These are phyloP conservation scores for Drosophila diplacantha DNA, from an alignment of 2,888 invertebrate genomes.

Conservation along the genomic window DNA sequence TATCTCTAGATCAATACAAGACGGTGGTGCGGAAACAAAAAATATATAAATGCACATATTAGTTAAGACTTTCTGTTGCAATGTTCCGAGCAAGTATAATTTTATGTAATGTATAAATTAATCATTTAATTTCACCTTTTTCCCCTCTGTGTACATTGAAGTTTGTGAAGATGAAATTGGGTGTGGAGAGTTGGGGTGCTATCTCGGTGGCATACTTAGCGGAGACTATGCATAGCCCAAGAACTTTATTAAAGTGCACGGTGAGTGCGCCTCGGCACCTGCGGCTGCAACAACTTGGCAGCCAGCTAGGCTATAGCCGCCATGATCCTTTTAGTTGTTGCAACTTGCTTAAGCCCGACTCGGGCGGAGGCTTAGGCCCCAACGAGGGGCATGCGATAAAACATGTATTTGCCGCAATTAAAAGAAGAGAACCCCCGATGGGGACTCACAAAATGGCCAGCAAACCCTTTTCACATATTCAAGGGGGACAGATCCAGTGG, in stretches of 20 bases:
- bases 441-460: constrained; percentile 8
- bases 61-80: no score
- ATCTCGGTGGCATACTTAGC: constrained; percentile 29
- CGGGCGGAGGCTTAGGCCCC: constrained; percentile 8
- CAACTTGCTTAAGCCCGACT: constrained; percentile 16
- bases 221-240: constrained; percentile 22
- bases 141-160: constrained; percentile 9
- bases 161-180: background rate
- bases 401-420: constrained; percentile 57
- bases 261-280: constrained; percentile 52
- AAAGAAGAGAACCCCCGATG: constrained; percentile 24
- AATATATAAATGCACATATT: no score
- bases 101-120: background rate
- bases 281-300: constrained; percentile 45
- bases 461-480: constrained; percentile 42
- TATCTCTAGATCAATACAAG: no score
- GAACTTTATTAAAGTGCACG: constrained; percentile 63
- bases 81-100: no score
- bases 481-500: constrained; percentile 46
- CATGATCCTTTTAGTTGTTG: constrained; percentile 27
- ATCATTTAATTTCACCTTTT: background rate
- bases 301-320: constrained; percentile 10
- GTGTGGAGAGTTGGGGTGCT: background rate
- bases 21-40: no score
- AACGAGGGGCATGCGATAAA: constrained; percentile 43